Evolutionary conservation across 2,113 vertebrate species (phyloP), one percentile per base, ranked within the genome.

Genomic region (Theristicus caerulescens): DNA sequence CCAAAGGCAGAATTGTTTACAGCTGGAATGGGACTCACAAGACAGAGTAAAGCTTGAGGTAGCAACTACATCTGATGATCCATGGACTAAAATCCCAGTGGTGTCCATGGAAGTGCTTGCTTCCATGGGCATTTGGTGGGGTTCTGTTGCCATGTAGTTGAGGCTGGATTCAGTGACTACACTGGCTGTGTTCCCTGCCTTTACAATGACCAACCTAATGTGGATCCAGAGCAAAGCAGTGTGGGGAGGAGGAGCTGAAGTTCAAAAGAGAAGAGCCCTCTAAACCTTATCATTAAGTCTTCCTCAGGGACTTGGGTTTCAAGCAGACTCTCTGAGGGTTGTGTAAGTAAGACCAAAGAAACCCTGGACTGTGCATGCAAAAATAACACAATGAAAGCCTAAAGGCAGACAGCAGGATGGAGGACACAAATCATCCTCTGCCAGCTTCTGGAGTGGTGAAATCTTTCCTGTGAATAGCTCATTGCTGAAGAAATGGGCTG

Each of bases 331-430:
- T 82, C 61, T 22, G 52, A 71, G 55, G 26, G 5, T 46, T 80
- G 42, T 0, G 0, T 32, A 74, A 88, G n/a, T 76, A 26, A 78
- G 59, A 66, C 31, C 42, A 88, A 82, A 88, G 69, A 80, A 90
- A 86, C 29, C 42, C 62, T 27, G 49, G 27, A 36, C 52, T 86
- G 15, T 27, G 29, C 38, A 27, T 64, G 72, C 40, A 65, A 57
- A 94, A 90, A 32, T 49, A 86, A 57, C 52, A 86, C 52, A 67
- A 47, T 51, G 21, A 71, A 92, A 94, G 51, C 46, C 82, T 88
- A 32, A 66, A 92, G 73, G 73, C 76, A 91, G 69, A 89, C 38
- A 84, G 49, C 6, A 13, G 21, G 32, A 82, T 51, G 46, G 46
- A 90, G 42, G n/a, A 70, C 44, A 44, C 64, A 73, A 78, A 71